Evolutionary conservation across 2,797 vertebrate species (phyloP), one percentile per base, ranked within the genome.

Genomic region (Sphenopsis melanotis): DNA sequence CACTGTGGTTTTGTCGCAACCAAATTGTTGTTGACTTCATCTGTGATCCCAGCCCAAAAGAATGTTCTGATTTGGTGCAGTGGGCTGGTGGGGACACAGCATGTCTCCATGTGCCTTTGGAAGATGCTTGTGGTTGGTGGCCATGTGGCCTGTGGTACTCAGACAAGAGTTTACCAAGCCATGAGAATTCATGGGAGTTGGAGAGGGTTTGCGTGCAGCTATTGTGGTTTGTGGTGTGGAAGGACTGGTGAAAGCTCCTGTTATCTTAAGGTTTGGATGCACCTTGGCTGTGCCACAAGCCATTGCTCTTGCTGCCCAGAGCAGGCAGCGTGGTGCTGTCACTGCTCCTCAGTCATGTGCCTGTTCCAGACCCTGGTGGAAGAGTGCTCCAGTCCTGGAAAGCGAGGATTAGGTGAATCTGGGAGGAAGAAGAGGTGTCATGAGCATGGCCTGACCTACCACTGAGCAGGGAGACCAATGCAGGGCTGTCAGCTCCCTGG

Each of bases 121-220:
- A 87, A 79, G 83, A 83, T 66, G 36, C 59, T 64, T 91, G 87
- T 94, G 96, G 94, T 92, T 87, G 80, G n/a, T 84, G 77, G 85
- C 68, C 46, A 4, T 57, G 44, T 72, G 91, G 79, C 55, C 34
- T 87, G 76, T 78, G 70, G 86, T 56, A 49, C 53, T 79, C 59
- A 93, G 47, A 86, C 55, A 63, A 65, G 61, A 53, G 11, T 88
- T 89, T 83, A 77, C 82, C 30, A 88, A 91, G 37, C 85, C 24
- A 11, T 65, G 65, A 72, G 65, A 59, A 83, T 85, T 83, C 22
- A 8, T 4, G 4, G 37, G 39, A 12, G 19, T 27, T 82, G 77
- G 66, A 69, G n/a, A 41, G 42, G 42, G 32, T 88, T 94, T 92
- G 60, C 7, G 47, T 71, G 71, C 55, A 86, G 82, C 69, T 76